phyloP scores from a whole-genome alignment of 2,888 invertebrate species.

The Andricus curvator region DNA sequence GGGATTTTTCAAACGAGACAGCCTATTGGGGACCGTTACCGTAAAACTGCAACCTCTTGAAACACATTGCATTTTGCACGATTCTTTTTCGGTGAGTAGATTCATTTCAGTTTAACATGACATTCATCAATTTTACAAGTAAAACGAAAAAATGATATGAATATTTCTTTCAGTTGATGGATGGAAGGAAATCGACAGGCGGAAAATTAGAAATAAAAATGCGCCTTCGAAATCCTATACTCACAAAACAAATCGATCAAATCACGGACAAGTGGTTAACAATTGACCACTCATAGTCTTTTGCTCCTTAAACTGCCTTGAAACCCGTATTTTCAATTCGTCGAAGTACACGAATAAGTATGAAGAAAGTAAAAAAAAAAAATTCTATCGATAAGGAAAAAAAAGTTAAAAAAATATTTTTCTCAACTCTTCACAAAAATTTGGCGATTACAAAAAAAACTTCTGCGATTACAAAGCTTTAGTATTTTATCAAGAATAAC shows the following conservation, averaged over 20 bases:
- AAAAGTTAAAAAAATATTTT: not conserved
- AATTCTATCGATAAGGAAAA: not conserved
- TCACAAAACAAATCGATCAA: constrained; percentile 93
- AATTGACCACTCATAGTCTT: constrained; percentile 82
- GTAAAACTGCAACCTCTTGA: constrained; percentile 95
- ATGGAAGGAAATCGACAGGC: constrained; percentile 92
- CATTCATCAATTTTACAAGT: not conserved
- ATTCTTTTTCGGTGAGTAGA: constrained; percentile 92
- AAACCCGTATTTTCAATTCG: not conserved
- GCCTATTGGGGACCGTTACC: constrained; percentile 88
- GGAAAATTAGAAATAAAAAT: constrained; percentile 95
- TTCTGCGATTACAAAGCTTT: not conserved
- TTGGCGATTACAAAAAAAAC: too few species aligned
- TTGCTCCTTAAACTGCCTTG: not conserved
- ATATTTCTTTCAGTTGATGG: constrained; percentile 85
- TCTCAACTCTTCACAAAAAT: not conserved
- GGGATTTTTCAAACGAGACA: constrained; percentile 95
- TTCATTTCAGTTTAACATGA: not conserved
- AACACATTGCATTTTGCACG: constrained; percentile 92
- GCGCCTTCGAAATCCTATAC: constrained; percentile 91
- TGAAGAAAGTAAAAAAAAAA: not conserved
- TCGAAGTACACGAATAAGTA: not conserved
- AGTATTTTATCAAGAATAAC: not conserved
- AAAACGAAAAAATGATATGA: not conserved
- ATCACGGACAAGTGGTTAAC: constrained; percentile 95